These are phyloP conservation scores for Dendropsophus ebraccatus DNA, from an alignment of 2,113 vertebrate species.

Conservation along the genomic window DNA sequence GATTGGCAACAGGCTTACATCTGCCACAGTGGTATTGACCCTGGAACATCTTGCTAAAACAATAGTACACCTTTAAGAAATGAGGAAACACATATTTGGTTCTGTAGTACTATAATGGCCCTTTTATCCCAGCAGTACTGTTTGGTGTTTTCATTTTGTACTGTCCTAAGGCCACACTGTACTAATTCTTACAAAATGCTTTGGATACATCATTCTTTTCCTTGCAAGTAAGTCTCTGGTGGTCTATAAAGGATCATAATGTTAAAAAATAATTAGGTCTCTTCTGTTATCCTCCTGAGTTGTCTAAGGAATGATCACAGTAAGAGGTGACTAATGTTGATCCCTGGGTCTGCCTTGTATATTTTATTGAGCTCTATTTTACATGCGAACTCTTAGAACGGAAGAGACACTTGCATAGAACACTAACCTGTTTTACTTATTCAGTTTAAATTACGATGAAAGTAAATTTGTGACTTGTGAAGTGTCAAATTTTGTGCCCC, in stretches of 20 bases:
- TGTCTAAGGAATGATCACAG: slow-evolving; percentile 26
- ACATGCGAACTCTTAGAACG: not conserved
- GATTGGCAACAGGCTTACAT: no score
- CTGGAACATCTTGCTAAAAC: not conserved
- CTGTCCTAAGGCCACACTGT: not conserved
- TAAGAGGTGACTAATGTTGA: not conserved
- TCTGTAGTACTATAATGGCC: not conserved
- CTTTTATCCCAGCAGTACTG: not conserved
- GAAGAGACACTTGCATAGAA: not conserved
- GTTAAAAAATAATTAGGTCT: slow-evolving; percentile 45
- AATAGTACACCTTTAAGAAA: not conserved
- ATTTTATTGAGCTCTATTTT: slow-evolving; percentile 34
- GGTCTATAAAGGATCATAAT: slow-evolving; percentile 37
- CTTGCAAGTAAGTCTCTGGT: not conserved
- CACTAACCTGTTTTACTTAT: slow-evolving; percentile 28
- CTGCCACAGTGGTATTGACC: no score
- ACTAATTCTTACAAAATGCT: not conserved
- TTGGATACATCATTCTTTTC: not conserved
- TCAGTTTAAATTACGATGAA: slow-evolving; percentile 35
- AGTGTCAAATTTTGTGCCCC: slow-evolving; percentile 54
- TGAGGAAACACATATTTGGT: not conserved
- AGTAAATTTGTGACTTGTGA: slow-evolving; percentile 49
- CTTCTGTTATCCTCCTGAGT: not conserved
- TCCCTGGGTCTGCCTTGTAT: not conserved
- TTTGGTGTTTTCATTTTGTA: not conserved